A percentile compares a stretch with the other conserved stretches of the same genome.
phyloP scores from a whole-genome alignment of 2,888 invertebrate species.

The Chymomyza amoena region DNA sequence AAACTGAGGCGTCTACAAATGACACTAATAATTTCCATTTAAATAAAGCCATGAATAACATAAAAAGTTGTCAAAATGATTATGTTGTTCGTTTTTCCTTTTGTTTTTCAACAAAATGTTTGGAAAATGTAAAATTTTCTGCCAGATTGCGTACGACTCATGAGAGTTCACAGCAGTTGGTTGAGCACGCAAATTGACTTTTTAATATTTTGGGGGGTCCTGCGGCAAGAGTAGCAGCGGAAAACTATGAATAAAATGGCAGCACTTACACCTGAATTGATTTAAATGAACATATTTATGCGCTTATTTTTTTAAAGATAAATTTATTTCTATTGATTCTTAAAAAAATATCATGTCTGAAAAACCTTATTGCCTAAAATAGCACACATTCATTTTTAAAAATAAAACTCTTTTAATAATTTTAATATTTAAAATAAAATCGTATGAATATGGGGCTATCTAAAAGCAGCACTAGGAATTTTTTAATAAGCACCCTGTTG shows the following conservation, averaged over 20 bases:
- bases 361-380: no score
- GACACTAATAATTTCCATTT: constrained; percentile 71
- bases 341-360: no score
- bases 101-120: background rate
- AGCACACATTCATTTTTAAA: no score
- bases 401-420: no score
- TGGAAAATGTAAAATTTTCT: background rate
- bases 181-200: background rate
- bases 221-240: background rate
- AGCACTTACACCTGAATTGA: background rate
- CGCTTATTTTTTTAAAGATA: no score
- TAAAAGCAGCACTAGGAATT: no score
- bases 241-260: background rate
- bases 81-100: background rate
- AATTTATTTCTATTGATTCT: no score
- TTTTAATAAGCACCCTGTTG: no score
- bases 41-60: constrained; percentile 64
- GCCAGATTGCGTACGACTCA: background rate
- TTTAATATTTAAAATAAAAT: no score
- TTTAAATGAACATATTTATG: background rate
- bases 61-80: constrained; percentile 23
- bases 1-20: constrained; percentile 48
- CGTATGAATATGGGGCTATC: no score
- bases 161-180: background rate
- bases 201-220: background rate